These are phyloP conservation scores for Spongilla lacustris DNA, from an alignment of 37 sponge, comb jelly and placozoan genomes.

Conservation along the genomic window DNA sequence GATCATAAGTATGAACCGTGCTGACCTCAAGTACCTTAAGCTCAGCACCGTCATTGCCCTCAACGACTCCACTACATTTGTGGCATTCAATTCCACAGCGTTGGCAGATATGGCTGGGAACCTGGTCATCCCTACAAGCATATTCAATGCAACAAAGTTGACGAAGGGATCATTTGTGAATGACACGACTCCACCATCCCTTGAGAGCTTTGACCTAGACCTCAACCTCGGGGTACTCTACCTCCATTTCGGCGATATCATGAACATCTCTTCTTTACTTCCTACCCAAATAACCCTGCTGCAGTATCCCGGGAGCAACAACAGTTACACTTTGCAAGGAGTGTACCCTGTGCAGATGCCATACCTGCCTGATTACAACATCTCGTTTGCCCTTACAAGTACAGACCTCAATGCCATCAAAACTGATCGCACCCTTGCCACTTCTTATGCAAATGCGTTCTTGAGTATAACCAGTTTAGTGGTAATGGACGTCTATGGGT, in stretches of 20 bases:
- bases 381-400: slow-evolving; percentile 42
- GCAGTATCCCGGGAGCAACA: slow-evolving; percentile 40
- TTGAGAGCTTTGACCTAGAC: slow-evolving; percentile 70
- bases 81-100: slow-evolving; percentile 64
- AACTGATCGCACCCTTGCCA: slow-evolving; percentile 69
- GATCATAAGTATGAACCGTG: slow-evolving; percentile 55
- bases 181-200: slow-evolving; percentile 70
- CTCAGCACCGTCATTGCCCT: slow-evolving; percentile 53
- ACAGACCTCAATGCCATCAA: slow-evolving; percentile 82
- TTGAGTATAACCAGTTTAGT: slow-evolving; percentile 41
- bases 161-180: slow-evolving; percentile 38
- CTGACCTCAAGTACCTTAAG: slow-evolving; percentile 72
- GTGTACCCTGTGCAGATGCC: slow-evolving; percentile 35
- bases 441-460: slow-evolving; percentile 56
- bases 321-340: slow-evolving; percentile 58
- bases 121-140: slow-evolving; percentile 56
- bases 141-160: slow-evolving; percentile 53
- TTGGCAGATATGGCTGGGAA: slow-evolving; percentile 74
- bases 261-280: slow-evolving; percentile 55
- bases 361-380: slow-evolving; percentile 52
- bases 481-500: slow-evolving; percentile 71
- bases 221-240: slow-evolving; percentile 65
- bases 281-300: slow-evolving; percentile 55
- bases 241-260: slow-evolving; percentile 82
- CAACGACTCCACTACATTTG: slow-evolving; percentile 51